Evolutionary conservation across 2,113 vertebrate species (phyloP).

Genomic region (Gorsachius goisagi): DNA sequence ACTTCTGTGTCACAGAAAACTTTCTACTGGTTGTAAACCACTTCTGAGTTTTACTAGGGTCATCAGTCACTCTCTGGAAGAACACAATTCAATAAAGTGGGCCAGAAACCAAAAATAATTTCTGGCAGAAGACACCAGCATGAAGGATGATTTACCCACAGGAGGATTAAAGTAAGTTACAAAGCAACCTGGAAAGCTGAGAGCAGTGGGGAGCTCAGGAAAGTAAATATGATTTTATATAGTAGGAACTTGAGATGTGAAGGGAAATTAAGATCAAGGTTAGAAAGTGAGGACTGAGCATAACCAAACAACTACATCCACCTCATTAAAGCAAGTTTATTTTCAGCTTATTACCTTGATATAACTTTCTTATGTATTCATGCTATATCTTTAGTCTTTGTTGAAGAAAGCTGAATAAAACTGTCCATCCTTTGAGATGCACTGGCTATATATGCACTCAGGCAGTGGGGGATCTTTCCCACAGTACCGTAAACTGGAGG

Average conservation of each 20-base stretch:
- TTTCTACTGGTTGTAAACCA: background rate
- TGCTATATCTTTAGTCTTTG: background rate
- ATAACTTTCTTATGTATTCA: background rate
- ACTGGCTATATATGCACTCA: background rate
- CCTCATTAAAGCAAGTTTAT: constrained; percentile 33
- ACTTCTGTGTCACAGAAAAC: constrained; percentile 1
- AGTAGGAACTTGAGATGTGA: background rate
- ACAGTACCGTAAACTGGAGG: background rate
- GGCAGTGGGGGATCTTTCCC: background rate
- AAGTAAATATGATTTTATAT: background rate
- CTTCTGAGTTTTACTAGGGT: background rate
- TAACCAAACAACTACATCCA: background rate
- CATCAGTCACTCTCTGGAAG: background rate
- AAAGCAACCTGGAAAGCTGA: background rate
- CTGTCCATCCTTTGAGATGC: background rate
- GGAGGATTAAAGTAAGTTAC: constrained; percentile 7
- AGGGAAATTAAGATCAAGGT: background rate
- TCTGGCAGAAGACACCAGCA: background rate
- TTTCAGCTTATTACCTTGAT: background rate
- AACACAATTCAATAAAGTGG: background rate
- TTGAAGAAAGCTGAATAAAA: background rate
- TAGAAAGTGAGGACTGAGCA: background rate
- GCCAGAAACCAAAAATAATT: background rate
- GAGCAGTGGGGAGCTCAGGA: background rate
- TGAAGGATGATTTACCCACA: background rate